Evolutionary conservation across 2,797 vertebrate species (phyloP), one percentile per base, ranked within the genome.

Genomic region (Loris lydekkerianus): DNA sequence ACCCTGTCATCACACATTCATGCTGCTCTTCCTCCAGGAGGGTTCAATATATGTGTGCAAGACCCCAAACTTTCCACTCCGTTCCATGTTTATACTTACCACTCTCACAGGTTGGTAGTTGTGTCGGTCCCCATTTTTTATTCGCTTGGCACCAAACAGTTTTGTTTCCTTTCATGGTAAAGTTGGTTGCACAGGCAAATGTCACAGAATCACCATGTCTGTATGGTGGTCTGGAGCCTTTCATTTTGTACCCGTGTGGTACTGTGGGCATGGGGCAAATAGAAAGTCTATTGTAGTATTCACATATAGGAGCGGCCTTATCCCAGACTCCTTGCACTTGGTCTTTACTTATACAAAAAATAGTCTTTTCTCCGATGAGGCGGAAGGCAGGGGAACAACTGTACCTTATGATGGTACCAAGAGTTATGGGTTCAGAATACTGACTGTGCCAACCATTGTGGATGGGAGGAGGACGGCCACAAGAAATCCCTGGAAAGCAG

Each of bases 151-250:
- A 98, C 49, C 96, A 98, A 18, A 97, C 77, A 29, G 95, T 27
- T 37, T 84, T 94, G 70, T 96, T 97, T 29, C 98, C 98, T 0
- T 13, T 97, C 1, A 98, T 86, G 86, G 93, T 94, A 0, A 98
- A 98, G 97, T 98, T 98, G n/a, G 95, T 34, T 21, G 97, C 67
- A 10, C 98, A 98, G 69, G 95, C 46, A 2, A 98, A 98, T 86
- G 96, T 93, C 82, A 98, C 29, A 0, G 29, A 95, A 94, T 97
- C 94, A 29, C 97, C 97, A 29, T 98, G 97, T 83, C 0, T 75
- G 75, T 92, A 97, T 20, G 87, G 78, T 83, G 87, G 25, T n/a
- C 13, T 94, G n/a, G 53, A 27, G 11, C 0, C 18, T 78, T 11
- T 86, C 15, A 0, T 29, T 73, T 1, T 89, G 63, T 81, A 34